Base-by-base conservation (phyloP, 2,888 invertebrate species). In the Drosophila helvetica region DNA sequence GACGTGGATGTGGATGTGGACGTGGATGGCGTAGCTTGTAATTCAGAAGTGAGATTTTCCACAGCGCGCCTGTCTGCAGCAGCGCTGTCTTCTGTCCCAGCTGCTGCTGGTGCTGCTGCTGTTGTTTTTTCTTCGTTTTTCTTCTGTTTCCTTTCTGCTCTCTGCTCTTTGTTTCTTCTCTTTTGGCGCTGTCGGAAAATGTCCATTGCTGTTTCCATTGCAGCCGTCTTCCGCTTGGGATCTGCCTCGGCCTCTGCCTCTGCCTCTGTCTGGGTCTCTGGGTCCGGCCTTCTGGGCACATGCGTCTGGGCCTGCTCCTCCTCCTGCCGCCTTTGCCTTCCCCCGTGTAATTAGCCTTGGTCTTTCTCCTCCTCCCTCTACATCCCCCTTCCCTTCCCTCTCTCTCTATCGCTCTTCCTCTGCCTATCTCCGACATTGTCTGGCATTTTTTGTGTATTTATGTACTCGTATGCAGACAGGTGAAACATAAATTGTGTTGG, bases 11-110 rank as follows among this genome's bases (percentile, higher is more conserved):
- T 66, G 73, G 58, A 75, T 76, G 78, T 76, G 22, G 22, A 22
- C 22, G 22, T 22, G 22, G 22, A 22, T 22, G 73, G 66, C 80
- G 81, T 75, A 74, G 73, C 69, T 78, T 85, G 77, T 90, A 89
- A 90, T 89, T 90, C 79, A 85, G 86, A 90, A 90, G 89, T 90
- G 90, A 88, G 89, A 90, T 85, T 90, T 88, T 90, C 89, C 87
- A 84, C 86, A 87, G 86, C 78, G 78, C 75, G 75, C 72, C 84
- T 80, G 80, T 79, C 89, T 86, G 77, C 38, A 38, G 38, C 38
- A 38, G 38, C 38, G 38, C 63, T 58, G 72, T n/a, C 73, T 73
- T 58, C 58, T 59, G 65, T 58, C 65, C 38, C 75, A 74, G 57
- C 77, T 72, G 68, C 80, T 72, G 47, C 58, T 60, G 68, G 78